phyloP scores from a whole-genome alignment of 2,113 vertebrate genomes.

The Cephalopterus ornatus region DNA sequence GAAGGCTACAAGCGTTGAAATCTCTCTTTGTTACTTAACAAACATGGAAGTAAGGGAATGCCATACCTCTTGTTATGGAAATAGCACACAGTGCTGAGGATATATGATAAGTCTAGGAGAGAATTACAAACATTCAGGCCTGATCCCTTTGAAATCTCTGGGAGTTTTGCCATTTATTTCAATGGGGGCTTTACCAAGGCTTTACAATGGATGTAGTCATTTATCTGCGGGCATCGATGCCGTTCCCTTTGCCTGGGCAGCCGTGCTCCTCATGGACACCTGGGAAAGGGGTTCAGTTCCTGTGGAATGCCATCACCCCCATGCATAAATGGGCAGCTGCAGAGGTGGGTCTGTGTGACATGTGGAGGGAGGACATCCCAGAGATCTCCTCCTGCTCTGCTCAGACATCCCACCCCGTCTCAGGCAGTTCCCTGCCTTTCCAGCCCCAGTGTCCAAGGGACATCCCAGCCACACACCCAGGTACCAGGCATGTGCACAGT shows the following conservation, averaged over 20 bases:
- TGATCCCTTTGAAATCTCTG: conserved; percentile 66
- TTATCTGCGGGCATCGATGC: conserved; percentile 1
- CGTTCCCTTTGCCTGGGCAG: neutral
- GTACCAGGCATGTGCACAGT: neutral
- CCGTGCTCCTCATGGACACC: neutral
- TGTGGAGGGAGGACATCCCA: accelerated
- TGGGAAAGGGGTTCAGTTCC: neutral
- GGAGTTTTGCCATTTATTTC: conserved; percentile 68
- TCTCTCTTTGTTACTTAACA: conserved; percentile 68
- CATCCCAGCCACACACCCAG: accelerated
- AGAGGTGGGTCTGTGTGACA: neutral
- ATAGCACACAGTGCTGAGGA: conserved; percentile 48
- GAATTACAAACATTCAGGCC: conserved; percentile 60
- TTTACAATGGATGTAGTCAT: conserved; percentile 45
- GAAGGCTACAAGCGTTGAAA: conserved; percentile 59
- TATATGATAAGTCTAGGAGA: conserved; percentile 64
- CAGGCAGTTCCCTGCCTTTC: accelerated
- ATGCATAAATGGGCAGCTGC: accelerated
- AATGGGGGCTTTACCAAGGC: conserved; percentile 28
- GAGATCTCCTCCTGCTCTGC: accelerated
- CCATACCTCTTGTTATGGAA: conserved; percentile 67
- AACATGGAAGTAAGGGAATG: conserved; percentile 66
- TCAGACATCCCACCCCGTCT: accelerated
- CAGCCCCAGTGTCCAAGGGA: accelerated
- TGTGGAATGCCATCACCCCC: accelerated